Evolutionary conservation across 2,797 vertebrate genomes (phyloP).

Genomic region (Pipistrellus pipistrellus): DNA sequence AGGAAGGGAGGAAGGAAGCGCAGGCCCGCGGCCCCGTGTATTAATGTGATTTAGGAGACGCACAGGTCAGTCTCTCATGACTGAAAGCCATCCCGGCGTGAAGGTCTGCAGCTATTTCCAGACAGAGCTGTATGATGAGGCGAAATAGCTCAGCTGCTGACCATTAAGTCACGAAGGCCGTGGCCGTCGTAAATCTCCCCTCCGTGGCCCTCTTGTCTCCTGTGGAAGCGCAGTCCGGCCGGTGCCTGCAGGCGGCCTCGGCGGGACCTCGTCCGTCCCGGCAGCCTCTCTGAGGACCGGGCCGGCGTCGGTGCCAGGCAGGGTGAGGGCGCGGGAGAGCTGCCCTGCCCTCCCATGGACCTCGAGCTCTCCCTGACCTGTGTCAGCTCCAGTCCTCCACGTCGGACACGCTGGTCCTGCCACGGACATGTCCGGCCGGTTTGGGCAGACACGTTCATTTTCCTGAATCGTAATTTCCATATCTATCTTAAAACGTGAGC

Average conservation of each 20-base stretch:
- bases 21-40: neutral
- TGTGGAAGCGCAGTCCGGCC: neutral
- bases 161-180: slow-evolving; percentile 73
- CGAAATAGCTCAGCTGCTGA: slow-evolving; percentile 79
- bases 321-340: neutral
- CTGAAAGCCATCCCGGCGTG: slow-evolving; percentile 70
- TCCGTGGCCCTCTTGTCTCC: neutral
- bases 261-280: neutral
- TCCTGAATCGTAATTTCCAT: neutral
- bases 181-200: slow-evolving; percentile 65
- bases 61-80: slow-evolving; percentile 74
- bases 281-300: neutral
- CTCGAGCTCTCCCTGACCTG: neutral
- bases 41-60: slow-evolving; percentile 82
- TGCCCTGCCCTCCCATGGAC: too few relatives aligned
- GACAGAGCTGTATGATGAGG: slow-evolving; percentile 70
- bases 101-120: slow-evolving; percentile 70
- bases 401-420: neutral
- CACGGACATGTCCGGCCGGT: neutral
- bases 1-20: neutral
- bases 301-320: neutral
- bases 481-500: too few relatives aligned
- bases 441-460: neutral
- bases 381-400: neutral
- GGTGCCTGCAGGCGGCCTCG: neutral